phyloP scores from a whole-genome alignment of 1,140 invertebrate species.

The Apis florea region DNA sequence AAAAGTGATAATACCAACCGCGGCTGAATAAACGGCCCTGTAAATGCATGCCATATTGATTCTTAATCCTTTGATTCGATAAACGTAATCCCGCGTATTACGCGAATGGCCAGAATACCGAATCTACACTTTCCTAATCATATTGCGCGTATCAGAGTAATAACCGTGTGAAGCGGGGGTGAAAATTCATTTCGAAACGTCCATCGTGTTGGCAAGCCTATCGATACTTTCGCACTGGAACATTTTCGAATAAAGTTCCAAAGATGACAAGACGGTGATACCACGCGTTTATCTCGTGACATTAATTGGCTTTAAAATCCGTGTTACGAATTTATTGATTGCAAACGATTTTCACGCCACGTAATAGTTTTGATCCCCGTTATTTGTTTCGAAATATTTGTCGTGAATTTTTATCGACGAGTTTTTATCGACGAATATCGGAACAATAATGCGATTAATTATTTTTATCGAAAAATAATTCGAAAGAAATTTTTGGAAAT shows the following conservation, averaged over 20 bases:
- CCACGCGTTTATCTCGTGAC: not conserved
- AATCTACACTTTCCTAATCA: conserved; percentile 33
- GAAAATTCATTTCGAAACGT: not conserved
- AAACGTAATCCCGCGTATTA: conserved; percentile 42
- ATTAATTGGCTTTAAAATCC: no score
- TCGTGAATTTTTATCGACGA: no score
- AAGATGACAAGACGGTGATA: not conserved
- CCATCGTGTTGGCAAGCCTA: not conserved
- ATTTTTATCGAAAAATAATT: no score
- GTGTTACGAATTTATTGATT: not conserved
- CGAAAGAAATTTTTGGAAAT: no score
- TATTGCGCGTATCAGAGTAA: conserved; percentile 14
- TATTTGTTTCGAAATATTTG: no score
- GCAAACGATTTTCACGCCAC: no score
- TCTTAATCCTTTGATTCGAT: conserved; percentile 48
- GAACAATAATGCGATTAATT: no score
- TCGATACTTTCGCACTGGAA: no score
- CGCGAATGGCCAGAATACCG: not conserved
- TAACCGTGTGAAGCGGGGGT: not conserved
- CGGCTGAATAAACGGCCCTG: not conserved
- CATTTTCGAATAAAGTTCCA: not conserved
- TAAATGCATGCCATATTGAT: conserved; percentile 34
- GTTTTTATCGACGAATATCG: no score
- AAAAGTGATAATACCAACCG: conserved; percentile 38
- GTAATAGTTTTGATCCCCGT: no score